Conservation (phyloP, 2,888 invertebrate genomes). For the Lordiphosa andalusiaca region DNA sequence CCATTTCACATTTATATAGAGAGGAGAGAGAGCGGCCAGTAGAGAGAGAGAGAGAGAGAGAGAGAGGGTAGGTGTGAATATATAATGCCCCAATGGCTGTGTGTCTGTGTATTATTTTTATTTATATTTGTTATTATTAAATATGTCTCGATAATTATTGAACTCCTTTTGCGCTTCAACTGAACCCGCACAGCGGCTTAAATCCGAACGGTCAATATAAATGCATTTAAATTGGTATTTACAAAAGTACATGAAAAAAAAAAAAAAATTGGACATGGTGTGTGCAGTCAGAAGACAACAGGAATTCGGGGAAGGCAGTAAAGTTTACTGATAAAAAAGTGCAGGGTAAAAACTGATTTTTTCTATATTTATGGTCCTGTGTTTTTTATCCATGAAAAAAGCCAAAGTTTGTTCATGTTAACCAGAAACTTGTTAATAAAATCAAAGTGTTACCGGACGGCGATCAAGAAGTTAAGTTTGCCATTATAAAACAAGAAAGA, state of each 20-base stretch:
- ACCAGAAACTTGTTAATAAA: no score
- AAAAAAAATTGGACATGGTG: no score
- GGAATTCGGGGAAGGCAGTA: no score
- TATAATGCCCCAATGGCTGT: conserved; percentile 4
- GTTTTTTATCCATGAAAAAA: no score
- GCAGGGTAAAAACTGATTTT: no score
- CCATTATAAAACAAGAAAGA: no score
- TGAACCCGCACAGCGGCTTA: conserved; percentile 29
- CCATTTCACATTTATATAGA: conserved; percentile 34
- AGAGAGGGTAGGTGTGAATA: conserved; percentile 11
- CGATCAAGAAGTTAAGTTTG: no score
- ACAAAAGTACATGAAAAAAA: not conserved
- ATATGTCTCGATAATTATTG: conserved; percentile 58
- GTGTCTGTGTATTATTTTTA: conserved; percentile 42
- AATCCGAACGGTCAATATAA: conserved; percentile 19
- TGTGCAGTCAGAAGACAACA: no score
- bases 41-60: conserved; percentile 1
- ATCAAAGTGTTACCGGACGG: no score
- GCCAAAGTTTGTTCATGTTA: no score
- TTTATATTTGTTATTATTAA: conserved; percentile 51
- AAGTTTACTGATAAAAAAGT: no score
- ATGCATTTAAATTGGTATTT: not conserved
- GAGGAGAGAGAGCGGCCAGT: not conserved
- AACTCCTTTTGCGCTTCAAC: conserved; percentile 22
- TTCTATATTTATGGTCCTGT: no score